These are phyloP conservation scores for Aphelenchoides fujianensis DNA, from an alignment of 1,140 invertebrate genomes.

Conservation along the genomic window DNA sequence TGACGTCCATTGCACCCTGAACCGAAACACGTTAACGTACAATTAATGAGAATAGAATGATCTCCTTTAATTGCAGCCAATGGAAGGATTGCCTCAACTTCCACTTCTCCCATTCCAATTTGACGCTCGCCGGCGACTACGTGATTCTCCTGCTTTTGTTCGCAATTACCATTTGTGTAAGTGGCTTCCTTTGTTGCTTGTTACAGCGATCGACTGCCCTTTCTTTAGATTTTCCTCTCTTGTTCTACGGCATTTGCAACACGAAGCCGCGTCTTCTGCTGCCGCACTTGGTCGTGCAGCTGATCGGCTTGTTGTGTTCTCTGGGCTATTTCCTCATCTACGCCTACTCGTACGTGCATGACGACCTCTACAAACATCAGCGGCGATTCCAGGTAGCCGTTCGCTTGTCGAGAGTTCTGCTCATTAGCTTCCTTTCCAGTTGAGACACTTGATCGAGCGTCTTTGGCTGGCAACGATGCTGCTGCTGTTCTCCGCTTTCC, in stretches of 20 bases:
- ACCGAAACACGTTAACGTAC: conserved; percentile 20
- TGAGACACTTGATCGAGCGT: conserved; percentile 54
- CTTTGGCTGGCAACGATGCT: conserved; percentile 56
- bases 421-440: conserved; percentile 30
- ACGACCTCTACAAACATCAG: conserved; percentile 54
- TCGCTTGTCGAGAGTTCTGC: background rate
- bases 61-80: conserved; percentile 17
- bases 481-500: conserved; percentile 53
- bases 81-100: conserved; percentile 52
- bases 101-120: conserved; percentile 55
- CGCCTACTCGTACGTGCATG: conserved; percentile 57
- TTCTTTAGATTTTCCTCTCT: conserved; percentile 52
- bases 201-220: too few relatives aligned
- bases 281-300: conserved; percentile 54
- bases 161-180: conserved; percentile 48
- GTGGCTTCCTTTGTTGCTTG: too few relatives aligned
- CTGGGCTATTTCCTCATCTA: conserved; percentile 54
- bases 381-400: conserved; percentile 37
- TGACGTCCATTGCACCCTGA: conserved; percentile 5
- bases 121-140: conserved; percentile 58
- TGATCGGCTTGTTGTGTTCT: conserved; percentile 48
- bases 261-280: conserved; percentile 44
- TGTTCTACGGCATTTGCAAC: conserved; percentile 52
- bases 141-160: conserved; percentile 48
- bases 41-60: background rate